Base-by-base conservation (phyloP, 2,888 invertebrate genomes). In the Pandemis cinnamomeana region DNA sequence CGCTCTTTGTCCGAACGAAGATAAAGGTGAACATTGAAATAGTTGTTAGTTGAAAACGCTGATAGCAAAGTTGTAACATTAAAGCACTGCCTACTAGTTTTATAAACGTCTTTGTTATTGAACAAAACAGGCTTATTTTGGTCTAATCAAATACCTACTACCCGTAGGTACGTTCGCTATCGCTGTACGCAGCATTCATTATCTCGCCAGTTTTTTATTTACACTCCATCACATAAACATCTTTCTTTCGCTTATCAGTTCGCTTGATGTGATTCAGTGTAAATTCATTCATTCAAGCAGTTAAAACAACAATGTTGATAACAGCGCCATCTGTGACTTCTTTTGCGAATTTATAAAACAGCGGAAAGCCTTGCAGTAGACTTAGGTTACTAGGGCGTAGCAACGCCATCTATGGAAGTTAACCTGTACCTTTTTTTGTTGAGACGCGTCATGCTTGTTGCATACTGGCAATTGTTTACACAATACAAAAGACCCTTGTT, bases 401-500 rank as follows among this genome's bases (percentile, higher is more conserved):
- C 42, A 48, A 62, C 86, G 89, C 88, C 91, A 91, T 88, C 92
- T 91, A 81, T 80, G 76, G 71, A 71, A 72, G 64, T 78, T 91
- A 90, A 91, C 91, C 90, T 89, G 89, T 89, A 90, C 76, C 83
- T 76, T 79, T 82, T 85, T 90, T 91, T 89, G 88, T 85, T 81
- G 80, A 79, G 78, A 41, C 80, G 84, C 91, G 92, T 92, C 93
- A 92, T 86, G 93, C 93, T 92, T 93, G 93, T 93, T 93, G 93
- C 94, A 91, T 91, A 90, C 91, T 86, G 89, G 85, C 90, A 87
- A 93, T 94, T 94, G 94, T 94, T 94, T 93, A 94, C 92, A 91
- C 91, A 93, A 92, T 86, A 93, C 92, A 94, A 94, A 92, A 93
- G 93, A 92, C 93, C 94, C 93, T 89, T 94, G 94, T 94, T 94